Evolutionary conservation across 35 echinoderm and acorn worm genomes (phyloP).

Genomic region (Apostichopus parvimensis): DNA sequence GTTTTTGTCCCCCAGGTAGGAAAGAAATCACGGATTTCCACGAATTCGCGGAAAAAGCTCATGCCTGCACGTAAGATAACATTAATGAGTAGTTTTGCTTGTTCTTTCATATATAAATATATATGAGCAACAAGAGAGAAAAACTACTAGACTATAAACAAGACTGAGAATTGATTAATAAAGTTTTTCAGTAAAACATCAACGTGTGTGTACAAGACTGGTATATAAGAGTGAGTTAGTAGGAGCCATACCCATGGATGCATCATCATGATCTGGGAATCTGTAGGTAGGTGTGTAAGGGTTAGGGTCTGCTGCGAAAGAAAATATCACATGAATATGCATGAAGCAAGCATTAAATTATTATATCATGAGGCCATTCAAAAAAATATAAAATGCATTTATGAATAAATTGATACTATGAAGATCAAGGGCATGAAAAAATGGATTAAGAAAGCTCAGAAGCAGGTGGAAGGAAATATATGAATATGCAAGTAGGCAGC

Average conservation of each 20-base stretch:
- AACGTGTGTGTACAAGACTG: no score
- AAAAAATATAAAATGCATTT: not conserved
- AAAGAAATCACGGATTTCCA: no score
- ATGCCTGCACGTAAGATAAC: no score
- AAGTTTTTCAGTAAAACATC: no score
- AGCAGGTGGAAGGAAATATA: not conserved
- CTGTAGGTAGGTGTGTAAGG: constrained; percentile 46
- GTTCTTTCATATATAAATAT: no score
- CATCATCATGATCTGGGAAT: constrained; percentile 21
- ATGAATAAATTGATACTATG: not conserved
- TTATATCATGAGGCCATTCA: no score
- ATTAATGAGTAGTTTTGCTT: no score
- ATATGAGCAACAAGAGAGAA: no score
- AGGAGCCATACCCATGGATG: constrained; percentile 9
- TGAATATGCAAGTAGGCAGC: constrained; percentile 11
- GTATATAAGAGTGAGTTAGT: not conserved
- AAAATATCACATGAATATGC: not conserved
- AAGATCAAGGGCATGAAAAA: not conserved
- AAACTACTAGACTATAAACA: no score
- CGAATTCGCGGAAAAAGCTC: no score
- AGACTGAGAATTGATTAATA: no score
- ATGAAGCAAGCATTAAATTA: not conserved
- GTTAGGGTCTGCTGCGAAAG: constrained; percentile 25
- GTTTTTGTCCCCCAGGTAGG: no score
- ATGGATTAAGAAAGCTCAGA: not conserved